Evolutionary conservation across 2,888 invertebrate genomes (phyloP).

Genomic region (Mesorhabditis spiculigera): DNA sequence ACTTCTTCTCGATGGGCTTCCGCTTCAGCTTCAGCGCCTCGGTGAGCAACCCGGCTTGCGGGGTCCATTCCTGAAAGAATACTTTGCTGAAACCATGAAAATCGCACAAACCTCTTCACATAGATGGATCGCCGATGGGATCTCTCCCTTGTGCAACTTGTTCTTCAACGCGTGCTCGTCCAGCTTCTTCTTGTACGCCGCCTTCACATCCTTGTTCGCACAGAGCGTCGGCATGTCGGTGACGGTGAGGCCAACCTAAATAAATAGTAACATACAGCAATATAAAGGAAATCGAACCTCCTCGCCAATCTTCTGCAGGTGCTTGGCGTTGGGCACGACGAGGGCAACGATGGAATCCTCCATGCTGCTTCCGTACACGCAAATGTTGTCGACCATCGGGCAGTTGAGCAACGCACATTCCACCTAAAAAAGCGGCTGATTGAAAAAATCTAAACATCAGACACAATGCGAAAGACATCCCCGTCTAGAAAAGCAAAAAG

Average conservation of each 20-base stretch:
- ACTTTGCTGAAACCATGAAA: neutral
- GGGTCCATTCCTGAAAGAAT: conserved; percentile 72
- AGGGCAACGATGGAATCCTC: conserved; percentile 79
- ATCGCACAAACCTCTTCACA: conserved; percentile 76
- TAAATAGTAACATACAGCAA: conserved; percentile 4
- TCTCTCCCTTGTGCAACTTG: conserved; percentile 83
- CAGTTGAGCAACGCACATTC: conserved; percentile 79
- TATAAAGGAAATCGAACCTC: conserved; percentile 60
- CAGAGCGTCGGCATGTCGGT: conserved; percentile 73
- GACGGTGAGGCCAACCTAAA: conserved; percentile 33
- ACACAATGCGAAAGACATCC: neutral
- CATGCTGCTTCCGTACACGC: conserved; percentile 85
- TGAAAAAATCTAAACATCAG: neutral
- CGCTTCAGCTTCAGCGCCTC: conserved; percentile 95
- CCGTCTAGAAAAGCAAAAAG: no score
- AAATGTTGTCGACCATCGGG: conserved; percentile 91
- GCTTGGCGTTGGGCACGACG: conserved; percentile 73
- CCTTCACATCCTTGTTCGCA: conserved; percentile 71
- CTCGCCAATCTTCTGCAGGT: conserved; percentile 70
- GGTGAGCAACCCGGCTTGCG: conserved; percentile 91
- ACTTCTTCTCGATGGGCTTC: conserved; percentile 37
- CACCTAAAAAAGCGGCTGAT: conserved; percentile 18
- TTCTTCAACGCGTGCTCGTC: conserved; percentile 58
- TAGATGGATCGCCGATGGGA: conserved; percentile 82
- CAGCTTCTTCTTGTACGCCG: conserved; percentile 78